Evolutionary conservation across 2,888 invertebrate species (phyloP), one percentile per base, ranked within the genome.

Genomic region (Ecliptopera silaceata): DNA sequence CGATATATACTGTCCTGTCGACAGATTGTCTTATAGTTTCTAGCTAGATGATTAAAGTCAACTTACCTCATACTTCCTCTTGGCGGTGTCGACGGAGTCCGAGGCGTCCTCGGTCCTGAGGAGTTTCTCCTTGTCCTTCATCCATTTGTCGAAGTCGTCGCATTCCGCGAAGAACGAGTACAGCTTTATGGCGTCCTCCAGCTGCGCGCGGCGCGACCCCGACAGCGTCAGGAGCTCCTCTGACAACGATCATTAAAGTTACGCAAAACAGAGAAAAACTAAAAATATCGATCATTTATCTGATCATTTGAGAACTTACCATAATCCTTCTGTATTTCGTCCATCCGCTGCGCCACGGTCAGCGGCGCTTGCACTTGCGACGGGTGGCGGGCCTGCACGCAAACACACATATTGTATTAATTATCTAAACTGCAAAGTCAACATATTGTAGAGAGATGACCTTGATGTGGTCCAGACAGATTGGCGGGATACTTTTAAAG

Each of bases 131-230:
- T 98, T 98, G 65, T 99, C 99, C 72, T 95, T 96, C 85, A 99
- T 98, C 99, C 99, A 99, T 70, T 95, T 95, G 83, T 99, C 98
- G 79, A 99, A 98, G 86, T 98, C 98, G 74, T 99, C 98, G 84
- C 99, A 99, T 79, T 99, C 99, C 8, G 97, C 94, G 87, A 97
- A 98, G 92, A 99, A 98, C 50, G 96, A 96, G 86, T 96, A 98
- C 55, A 99, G 89, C 69, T 97, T 94, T 69, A 98, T 97, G 0
- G 98, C 96, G 78, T 99, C 99, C 69, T 97, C 97, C 3, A 99
- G 92, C 34, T 97, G 93, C 0, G 95, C 95, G 63, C 96, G 95
- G 0, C 99, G 93, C 18, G 95, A 94, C 71, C 94, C 92, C 0
- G 98, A 97, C 58, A 97, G 92, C 55, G 96, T 94, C 51, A 95